Conservation (phyloP, 2,888 invertebrate species). For the Camponotus fellah region DNA sequence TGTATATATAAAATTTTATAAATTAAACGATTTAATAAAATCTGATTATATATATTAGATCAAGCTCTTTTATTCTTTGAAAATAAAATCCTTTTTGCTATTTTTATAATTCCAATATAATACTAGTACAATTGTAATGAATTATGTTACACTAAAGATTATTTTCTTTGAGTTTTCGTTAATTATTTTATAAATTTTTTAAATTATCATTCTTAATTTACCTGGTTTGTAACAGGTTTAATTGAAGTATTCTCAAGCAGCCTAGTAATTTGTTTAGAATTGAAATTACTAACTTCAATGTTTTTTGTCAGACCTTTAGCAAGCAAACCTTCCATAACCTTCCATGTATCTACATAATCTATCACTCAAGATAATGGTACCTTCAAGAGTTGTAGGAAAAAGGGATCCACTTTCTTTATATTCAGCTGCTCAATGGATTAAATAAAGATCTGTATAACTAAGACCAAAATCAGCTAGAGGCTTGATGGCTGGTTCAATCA, state of each 20-base stretch:
- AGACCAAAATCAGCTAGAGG: constrained; percentile 91
- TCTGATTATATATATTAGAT: neutral
- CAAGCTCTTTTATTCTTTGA: neutral
- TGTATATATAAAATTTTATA: neutral
- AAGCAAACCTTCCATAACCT: constrained; percentile 90
- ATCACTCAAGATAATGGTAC: constrained; percentile 87
- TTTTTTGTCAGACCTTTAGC: constrained; percentile 89
- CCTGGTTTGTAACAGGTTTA: constrained; percentile 89
- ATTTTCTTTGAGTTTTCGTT: neutral
- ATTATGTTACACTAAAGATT: neutral
- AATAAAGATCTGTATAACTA: constrained; percentile 94
- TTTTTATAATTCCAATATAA: neutral
- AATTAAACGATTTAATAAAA: neutral
- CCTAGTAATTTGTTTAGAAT: constrained; percentile 89
- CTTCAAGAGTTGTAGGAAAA: constrained; percentile 82
- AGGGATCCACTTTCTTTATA: constrained; percentile 86
- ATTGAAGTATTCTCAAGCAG: constrained; percentile 88
- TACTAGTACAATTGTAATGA: neutral
- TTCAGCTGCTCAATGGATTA: constrained; percentile 97
- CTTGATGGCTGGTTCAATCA: constrained; percentile 91
- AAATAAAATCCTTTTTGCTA: neutral
- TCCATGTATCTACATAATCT: constrained; percentile 91
- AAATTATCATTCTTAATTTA: constrained; percentile 67
- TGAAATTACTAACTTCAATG: constrained; percentile 93
- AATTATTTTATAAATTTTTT: neutral